Base-by-base conservation (phyloP, 2,888 invertebrate species). In the Amitus sp. region DNA sequence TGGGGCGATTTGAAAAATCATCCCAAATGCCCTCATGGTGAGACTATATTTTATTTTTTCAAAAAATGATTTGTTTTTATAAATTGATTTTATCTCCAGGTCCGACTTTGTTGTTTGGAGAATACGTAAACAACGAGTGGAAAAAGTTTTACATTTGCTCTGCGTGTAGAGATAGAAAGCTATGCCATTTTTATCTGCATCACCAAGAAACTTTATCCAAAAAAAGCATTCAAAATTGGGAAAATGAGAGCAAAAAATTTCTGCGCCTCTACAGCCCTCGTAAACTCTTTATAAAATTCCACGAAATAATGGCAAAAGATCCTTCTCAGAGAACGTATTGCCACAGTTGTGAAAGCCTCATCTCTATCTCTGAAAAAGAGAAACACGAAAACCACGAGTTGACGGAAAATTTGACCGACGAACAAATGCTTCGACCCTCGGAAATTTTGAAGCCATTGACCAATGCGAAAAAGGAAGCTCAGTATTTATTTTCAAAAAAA, bases 381-480 rank as follows among this genome's bases (percentile, higher is more conserved):
- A 75, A 85, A 46, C 92, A 92, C 74, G 67, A 73, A 0, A 83
- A 84, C 56, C 91, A 92, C 72, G 80, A 85, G 18, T 73, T 88
- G 0, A 76, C 83, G 7, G 82, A 80, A 23, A 83, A 84, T 18
- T 72, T 92, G 4, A 84, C 85, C 0, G 86, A 89, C 71, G 82
- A 88, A 63, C 84, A 87, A 63, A 79, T 92, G 17, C 71, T 74
- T 1, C 84, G 86, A 68, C 92, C 93, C 0, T 88, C 91, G 0
- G 84, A 86, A 52, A 85, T 94, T 73, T 79, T 96, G 7, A 85
- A 85, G 20, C 88, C 93, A 0, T 75, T 91, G 10, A 87, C 89
- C 42, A 87, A 92, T 82, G 87, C 92, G 47, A 90, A 92, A 68
- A 89, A 88, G 18, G 94, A 95, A 82, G 96, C 96, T 0, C 96